Conservation (phyloP, 2,888 invertebrate genomes). For the Ptychoptera albimana region DNA sequence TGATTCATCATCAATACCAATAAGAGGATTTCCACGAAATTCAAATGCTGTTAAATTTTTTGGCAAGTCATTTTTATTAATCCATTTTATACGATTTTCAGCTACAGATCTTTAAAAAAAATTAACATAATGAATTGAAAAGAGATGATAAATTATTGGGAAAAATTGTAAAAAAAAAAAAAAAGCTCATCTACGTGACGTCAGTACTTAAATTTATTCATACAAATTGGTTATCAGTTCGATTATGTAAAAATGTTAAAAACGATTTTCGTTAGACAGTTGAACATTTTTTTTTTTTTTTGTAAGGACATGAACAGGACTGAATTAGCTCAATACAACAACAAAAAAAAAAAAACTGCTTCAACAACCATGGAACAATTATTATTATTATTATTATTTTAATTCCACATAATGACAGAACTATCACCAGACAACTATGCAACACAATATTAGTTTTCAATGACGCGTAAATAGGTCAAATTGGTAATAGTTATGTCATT, state of each 20-base stretch:
- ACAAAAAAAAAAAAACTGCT: no score
- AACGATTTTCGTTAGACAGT: no score
- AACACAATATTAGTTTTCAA: background rate
- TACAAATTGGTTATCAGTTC: background rate
- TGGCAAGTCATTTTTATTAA: constrained; percentile 54
- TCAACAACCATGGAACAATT: no score
- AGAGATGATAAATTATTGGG: background rate
- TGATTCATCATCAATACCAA: constrained; percentile 49
- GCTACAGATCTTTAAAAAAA: constrained; percentile 51
- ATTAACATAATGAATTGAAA: constrained; percentile 4
- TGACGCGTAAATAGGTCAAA: no score
- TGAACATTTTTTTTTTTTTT: no score
- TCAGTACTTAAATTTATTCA: background rate
- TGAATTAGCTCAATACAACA: no score
- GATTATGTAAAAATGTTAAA: background rate
- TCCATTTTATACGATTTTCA: constrained; percentile 63
- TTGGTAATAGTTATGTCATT: no score
- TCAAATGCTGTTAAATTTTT: constrained; percentile 59
- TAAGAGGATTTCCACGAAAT: constrained; percentile 68
- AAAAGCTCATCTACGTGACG: background rate
- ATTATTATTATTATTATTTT: no score
- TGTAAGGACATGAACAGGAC: no score
- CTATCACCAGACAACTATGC: background rate
- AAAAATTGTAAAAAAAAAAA: background rate
- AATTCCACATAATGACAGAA: no score